Evolutionary conservation across 2,113 vertebrate species (phyloP).

Genomic region (Muntiacus reevesi): DNA sequence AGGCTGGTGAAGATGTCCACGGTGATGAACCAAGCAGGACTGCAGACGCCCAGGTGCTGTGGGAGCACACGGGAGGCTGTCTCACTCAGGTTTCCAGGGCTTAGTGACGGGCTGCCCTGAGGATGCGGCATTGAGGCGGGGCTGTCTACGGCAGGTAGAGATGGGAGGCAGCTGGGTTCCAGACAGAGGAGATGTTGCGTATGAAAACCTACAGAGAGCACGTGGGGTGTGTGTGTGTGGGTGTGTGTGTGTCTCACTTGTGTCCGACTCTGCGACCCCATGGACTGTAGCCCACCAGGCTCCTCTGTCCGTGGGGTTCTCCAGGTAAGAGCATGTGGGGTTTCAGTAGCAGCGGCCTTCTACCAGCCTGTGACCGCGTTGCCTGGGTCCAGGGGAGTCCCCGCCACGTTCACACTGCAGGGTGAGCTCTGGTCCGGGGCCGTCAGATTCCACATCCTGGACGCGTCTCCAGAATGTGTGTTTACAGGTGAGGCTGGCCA

Average conservation of each 20-base stretch:
- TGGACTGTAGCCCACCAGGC: not conserved
- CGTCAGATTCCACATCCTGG: not conserved
- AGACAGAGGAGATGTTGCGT: not conserved
- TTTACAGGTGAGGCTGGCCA: not conserved
- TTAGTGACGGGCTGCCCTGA: not conserved
- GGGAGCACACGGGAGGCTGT: fast-evolving
- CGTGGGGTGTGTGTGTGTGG: not conserved
- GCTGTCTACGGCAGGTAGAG: not conserved
- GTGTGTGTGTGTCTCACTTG: not conserved
- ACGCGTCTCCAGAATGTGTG: not conserved
- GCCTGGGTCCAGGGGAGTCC: not conserved
- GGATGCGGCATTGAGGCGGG: too few species aligned
- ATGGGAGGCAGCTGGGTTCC: not conserved
- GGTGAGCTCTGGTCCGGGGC: not conserved
- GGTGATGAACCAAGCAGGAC: not conserved
- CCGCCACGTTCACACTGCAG: not conserved
- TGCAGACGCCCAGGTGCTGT: fast-evolving
- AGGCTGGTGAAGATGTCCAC: not conserved
- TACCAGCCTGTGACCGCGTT: not conserved
- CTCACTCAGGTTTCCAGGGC: not conserved
- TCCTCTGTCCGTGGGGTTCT: not conserved
- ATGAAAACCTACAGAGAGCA: not conserved
- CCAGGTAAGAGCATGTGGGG: not conserved
- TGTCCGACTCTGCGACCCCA: fast-evolving
- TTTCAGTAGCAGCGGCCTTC: not conserved